Base-by-base conservation (phyloP, 2,797 vertebrate species). In the Prunella strophiata region DNA sequence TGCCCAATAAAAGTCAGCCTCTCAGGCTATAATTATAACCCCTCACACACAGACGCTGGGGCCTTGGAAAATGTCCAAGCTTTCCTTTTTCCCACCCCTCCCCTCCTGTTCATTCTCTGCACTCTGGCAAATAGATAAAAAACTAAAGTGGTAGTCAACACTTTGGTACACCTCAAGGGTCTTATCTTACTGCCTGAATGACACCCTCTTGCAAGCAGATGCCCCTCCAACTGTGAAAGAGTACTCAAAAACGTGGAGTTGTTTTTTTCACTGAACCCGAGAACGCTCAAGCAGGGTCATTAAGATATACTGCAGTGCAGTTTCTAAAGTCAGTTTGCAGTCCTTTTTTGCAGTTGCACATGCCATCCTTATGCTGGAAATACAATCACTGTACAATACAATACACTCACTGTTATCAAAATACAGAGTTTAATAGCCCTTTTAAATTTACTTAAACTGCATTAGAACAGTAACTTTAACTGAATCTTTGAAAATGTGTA, bases 1-100 rank as follows among this genome's bases (percentile, higher is more conserved):
- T 97, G 95, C 83, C 97, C 96, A 98, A 96, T 97, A 96, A 95
- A 96, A 96, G 85, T 91, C 95, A 96, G 92, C 90, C 88, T 96
- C 9, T 3, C 88, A 93, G 94, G 83, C 89, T 93, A 73, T 77
- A 94, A 97, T 95, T 96, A 71, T 84, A 97, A 96, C 91, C 95
- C 95, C 94, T 93, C 88, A 85, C 50, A 91, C 93, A 96, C 71
- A 93, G 71, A 95, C 72, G 96, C 26, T 50, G 71, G 54, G 82
- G 59, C 76, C 92, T 88, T 97, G 96, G 98, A 98, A 97, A 81
- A 62, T 38, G 75, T 94, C 96, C 97, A 97, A 94, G 54, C 34
- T 59, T 62, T 91, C 71, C 67, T 91, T 91, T 92, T 94, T 61
- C 52, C 43, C 65, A 71, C 36, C 48, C 50, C 40, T 51, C 42